Conservation (phyloP, 2,113 vertebrate species). For the Cottus gobio region DNA sequence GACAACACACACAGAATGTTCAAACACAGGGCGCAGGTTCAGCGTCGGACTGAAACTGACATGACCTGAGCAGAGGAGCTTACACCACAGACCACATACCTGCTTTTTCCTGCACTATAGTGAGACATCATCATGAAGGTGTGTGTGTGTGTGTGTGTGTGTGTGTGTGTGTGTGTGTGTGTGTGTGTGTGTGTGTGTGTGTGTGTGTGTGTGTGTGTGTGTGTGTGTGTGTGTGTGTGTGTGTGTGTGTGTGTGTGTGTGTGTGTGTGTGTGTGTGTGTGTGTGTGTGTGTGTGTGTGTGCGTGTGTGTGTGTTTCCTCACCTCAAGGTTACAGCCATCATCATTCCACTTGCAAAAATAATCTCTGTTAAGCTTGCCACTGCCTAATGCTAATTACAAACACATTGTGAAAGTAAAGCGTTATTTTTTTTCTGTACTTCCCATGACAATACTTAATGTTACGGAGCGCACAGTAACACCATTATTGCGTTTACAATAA, state of each 20-base stretch:
- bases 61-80: conserved; percentile 39
- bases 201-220: neutral
- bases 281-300: neutral
- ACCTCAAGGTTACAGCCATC: conserved; percentile 40
- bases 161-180: conserved; percentile 7
- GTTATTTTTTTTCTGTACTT: conserved; percentile 30
- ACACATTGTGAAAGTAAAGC: conserved; percentile 40
- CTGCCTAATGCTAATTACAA: conserved; percentile 44
- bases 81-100: conserved; percentile 26
- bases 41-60: conserved; percentile 43
- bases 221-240: conserved; percentile 4
- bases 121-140: conserved; percentile 23
- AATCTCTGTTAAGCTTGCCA: conserved; percentile 29
- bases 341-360: conserved; percentile 22
- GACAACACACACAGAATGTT: conserved; percentile 61
- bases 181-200: conserved; percentile 1
- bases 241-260: neutral
- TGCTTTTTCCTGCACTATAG: conserved; percentile 13
- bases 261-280: neutral
- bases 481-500: conserved; percentile 55
- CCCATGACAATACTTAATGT: conserved; percentile 38
- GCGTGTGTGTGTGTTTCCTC: conserved; percentile 15
- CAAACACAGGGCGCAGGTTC: conserved; percentile 53
- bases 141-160: neutral
- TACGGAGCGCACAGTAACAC: conserved; percentile 49